These are phyloP conservation scores for Alethe castanea DNA, from an alignment of 2,113 vertebrate genomes.

Conservation along the genomic window DNA sequence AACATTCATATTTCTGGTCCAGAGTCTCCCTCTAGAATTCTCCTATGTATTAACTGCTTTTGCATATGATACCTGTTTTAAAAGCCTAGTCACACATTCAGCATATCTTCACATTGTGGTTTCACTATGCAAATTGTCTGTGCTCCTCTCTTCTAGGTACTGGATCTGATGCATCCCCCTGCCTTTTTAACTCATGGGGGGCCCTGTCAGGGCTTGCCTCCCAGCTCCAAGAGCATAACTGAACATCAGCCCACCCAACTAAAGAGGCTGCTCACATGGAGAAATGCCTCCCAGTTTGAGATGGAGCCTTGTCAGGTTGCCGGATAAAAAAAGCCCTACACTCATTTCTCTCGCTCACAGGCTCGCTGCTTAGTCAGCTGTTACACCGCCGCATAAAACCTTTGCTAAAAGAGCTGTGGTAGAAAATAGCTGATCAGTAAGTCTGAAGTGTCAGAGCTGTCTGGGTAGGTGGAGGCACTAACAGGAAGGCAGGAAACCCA, in stretches of 20 bases:
- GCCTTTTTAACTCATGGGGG: neutral
- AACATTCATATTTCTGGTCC: neutral
- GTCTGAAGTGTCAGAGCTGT: slow-evolving; percentile 77
- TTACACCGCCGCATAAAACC: slow-evolving; percentile 1
- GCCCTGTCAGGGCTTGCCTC: neutral
- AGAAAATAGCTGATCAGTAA: slow-evolving; percentile 80
- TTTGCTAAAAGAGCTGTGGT: slow-evolving; percentile 56
- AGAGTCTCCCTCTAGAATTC: neutral
- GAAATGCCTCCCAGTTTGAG: neutral
- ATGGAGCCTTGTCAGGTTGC: neutral
- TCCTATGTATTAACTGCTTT: neutral
- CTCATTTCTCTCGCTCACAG: neutral
- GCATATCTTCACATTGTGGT: neutral
- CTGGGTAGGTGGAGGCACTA: slow-evolving; percentile 75
- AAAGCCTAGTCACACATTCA: neutral
- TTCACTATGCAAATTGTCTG: neutral
- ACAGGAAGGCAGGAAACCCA: slow-evolving; percentile 79
- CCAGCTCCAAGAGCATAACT: neutral
- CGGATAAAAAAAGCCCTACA: neutral
- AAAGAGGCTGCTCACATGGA: neutral
- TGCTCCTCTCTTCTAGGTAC: neutral
- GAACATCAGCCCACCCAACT: neutral
- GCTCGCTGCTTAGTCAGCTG: slow-evolving; percentile 62
- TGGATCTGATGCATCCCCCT: neutral
- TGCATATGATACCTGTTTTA: neutral